Conservation (phyloP, 2,113 vertebrate genomes). For the Hassar affinis region DNA sequence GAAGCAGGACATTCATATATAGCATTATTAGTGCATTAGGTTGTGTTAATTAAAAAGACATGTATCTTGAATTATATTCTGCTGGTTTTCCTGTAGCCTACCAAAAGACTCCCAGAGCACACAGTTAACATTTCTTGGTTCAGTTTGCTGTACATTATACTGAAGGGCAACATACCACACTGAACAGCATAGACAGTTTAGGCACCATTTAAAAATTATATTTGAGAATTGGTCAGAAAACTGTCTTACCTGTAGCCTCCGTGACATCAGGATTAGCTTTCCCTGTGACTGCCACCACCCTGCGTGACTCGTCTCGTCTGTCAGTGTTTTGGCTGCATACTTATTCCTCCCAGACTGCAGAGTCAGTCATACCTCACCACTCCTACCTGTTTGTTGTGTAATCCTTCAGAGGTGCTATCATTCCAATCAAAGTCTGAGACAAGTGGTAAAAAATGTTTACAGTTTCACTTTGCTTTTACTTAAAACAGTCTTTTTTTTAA, state of each 20-base stretch:
- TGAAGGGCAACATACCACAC: background rate
- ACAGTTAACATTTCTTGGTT: background rate
- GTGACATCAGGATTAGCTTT: background rate
- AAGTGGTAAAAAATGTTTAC: background rate
- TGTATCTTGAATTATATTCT: background rate
- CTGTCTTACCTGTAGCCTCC: conserved; percentile 26
- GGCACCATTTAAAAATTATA: background rate
- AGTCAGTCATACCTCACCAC: conserved; percentile 27
- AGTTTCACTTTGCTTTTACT: background rate
- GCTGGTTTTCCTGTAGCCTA: background rate
- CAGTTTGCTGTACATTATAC: background rate
- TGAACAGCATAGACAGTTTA: background rate
- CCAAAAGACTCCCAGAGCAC: background rate
- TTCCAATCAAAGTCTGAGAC: background rate
- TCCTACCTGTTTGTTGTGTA: conserved; percentile 24
- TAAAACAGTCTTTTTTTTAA: background rate
- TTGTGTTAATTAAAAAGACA: background rate
- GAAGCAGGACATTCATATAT: background rate
- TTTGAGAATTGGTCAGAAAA: background rate
- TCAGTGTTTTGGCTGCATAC: background rate
- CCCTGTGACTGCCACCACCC: conserved; percentile 13
- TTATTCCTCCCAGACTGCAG: background rate
- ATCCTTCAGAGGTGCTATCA: background rate
- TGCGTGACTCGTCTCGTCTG: conserved; percentile 8
- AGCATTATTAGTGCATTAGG: background rate